Evolutionary conservation across 2,113 vertebrate genomes (phyloP).

Genomic region (Martes martes): DNA sequence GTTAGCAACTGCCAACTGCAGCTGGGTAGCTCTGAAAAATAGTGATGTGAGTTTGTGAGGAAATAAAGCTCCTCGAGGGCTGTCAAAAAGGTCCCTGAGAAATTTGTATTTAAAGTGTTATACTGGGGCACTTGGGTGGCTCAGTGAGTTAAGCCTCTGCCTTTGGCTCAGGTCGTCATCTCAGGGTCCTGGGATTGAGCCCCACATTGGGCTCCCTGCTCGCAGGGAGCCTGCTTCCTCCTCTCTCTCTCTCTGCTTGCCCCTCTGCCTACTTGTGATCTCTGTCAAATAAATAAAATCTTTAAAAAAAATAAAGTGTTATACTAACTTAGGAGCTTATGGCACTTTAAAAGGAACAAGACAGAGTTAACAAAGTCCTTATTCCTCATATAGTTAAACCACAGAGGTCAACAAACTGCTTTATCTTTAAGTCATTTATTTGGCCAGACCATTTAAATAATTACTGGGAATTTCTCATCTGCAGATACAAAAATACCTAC

Average conservation of each 20-base stretch:
- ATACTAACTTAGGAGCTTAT: not conserved
- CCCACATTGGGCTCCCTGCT: too few species aligned
- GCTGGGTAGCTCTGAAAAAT: not conserved
- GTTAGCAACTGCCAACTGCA: not conserved
- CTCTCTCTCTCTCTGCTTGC: too few species aligned
- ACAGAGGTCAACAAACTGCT: not conserved
- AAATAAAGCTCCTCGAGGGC: not conserved
- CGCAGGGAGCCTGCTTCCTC: too few species aligned
- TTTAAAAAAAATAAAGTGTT: not conserved
- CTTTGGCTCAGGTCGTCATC: too few species aligned
- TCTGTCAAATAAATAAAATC: too few species aligned
- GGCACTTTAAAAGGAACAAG: not conserved
- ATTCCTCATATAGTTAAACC: slow-evolving; percentile 19
- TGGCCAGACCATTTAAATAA: not conserved
- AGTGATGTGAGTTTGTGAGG: not conserved
- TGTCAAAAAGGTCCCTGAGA: not conserved
- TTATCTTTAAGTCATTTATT: not conserved
- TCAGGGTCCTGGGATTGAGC: too few species aligned
- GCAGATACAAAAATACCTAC: not conserved
- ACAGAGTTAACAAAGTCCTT: not conserved
- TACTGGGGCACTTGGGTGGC: too few species aligned
- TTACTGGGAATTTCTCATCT: not conserved
- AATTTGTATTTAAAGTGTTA: too few species aligned
- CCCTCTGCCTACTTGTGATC: too few species aligned
- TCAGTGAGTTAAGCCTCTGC: too few species aligned